Conservation (phyloP, 2,888 invertebrate genomes). For the Balanococcus diminutus region DNA sequence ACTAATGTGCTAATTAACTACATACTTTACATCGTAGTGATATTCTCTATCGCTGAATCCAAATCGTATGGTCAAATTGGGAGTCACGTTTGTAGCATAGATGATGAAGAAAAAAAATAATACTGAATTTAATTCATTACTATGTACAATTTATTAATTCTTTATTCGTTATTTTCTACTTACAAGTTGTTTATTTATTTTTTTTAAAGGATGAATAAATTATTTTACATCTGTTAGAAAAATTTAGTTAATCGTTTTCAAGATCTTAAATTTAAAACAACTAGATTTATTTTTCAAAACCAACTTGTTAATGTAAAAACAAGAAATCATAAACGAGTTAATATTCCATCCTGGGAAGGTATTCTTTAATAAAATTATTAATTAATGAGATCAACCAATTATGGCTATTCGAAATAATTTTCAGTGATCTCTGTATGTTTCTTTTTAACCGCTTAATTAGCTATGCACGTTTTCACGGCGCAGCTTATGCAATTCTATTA, state of each 20-base stretch:
- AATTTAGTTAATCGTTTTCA: conserved; percentile 1
- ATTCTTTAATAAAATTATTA: neutral
- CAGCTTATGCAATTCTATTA: neutral
- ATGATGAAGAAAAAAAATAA: too few species aligned
- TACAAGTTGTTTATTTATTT: neutral
- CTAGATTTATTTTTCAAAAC: neutral
- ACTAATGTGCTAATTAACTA: neutral
- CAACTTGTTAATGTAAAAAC: neutral
- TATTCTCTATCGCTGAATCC: neutral
- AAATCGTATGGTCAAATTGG: neutral
- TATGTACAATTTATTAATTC: neutral
- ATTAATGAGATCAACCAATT: conserved; percentile 24
- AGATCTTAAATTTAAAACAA: neutral
- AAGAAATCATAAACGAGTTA: neutral
- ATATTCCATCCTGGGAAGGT: neutral
- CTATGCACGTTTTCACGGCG: neutral
- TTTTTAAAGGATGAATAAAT: neutral
- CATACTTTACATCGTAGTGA: neutral
- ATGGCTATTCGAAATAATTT: neutral
- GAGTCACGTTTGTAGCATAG: neutral
- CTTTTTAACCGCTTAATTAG: neutral
- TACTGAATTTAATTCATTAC: neutral
- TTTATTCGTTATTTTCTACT: neutral
- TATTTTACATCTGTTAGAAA: conserved; percentile 16
- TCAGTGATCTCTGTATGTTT: neutral